phyloP scores from a whole-genome alignment of 2,797 vertebrate genomes.

The Amblyraja radiata region DNA sequence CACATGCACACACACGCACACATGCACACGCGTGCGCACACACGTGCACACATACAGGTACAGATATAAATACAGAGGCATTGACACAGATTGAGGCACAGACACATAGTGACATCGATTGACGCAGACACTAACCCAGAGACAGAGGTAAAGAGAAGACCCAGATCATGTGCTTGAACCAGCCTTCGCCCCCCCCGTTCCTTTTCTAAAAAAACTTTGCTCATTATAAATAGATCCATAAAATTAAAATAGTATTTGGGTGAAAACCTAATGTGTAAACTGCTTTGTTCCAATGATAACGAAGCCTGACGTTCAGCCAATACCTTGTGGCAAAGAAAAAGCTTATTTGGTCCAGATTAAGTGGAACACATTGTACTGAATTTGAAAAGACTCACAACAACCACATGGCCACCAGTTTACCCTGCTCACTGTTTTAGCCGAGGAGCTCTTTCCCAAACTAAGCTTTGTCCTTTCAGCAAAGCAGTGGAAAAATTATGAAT shows the following conservation, averaged over 20 bases:
- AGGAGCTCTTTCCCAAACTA: neutral
- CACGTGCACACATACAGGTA: no score
- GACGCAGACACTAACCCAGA: neutral
- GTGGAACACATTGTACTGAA: neutral
- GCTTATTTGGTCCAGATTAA: neutral
- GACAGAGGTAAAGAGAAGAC: neutral
- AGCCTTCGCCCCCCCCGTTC: neutral
- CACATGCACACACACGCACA: no score
- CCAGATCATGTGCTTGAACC: neutral
- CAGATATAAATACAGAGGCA: no score
- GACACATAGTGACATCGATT: no score
- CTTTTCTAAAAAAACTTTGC: neutral
- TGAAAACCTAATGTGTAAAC: neutral
- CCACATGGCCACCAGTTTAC: neutral
- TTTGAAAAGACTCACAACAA: neutral
- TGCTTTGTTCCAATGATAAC: neutral
- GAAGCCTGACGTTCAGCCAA: neutral
- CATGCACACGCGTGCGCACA: no score
- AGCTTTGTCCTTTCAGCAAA: neutral
- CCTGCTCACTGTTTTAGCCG: neutral
- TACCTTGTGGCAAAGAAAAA: neutral
- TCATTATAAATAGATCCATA: neutral
- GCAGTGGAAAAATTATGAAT: neutral
- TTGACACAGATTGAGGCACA: no score
- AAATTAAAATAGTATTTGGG: neutral